Conservation (phyloP, 2,113 vertebrate genomes). For the Thomomys bottae region DNA sequence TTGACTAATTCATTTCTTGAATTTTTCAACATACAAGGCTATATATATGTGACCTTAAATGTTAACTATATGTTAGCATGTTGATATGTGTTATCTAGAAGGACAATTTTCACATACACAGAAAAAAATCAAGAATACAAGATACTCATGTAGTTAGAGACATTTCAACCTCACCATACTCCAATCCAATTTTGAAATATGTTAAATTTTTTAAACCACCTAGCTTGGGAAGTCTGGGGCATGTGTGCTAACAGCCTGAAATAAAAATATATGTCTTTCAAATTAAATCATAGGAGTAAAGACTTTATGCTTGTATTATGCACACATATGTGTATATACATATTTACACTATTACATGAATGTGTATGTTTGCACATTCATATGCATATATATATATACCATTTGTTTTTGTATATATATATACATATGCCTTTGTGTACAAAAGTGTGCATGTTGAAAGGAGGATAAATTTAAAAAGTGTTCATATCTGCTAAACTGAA, state of each 20-base stretch:
- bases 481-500: not conserved
- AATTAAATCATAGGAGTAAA: too few species aligned
- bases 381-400: too few species aligned
- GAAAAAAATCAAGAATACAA: not conserved
- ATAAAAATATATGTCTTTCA: too few species aligned
- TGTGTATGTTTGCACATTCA: not conserved
- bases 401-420: not conserved
- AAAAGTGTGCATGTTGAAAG: not conserved
- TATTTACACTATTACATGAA: not conserved
- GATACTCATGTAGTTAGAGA: not conserved
- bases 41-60: not conserved
- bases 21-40: not conserved
- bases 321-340: too few species aligned
- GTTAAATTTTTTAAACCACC: too few species aligned
- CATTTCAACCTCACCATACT: not conserved
- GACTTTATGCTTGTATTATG: too few species aligned
- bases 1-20: not conserved
- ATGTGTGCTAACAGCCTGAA: too few species aligned
- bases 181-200: too few species aligned
- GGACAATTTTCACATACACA: not conserved
- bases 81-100: not conserved
- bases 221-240: too few species aligned
- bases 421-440: not conserved
- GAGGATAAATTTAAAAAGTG: not conserved
- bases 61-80: not conserved